These are phyloP conservation scores for Lycophotia porphyrea DNA, from an alignment of 2,888 invertebrate species.

Conservation along the genomic window DNA sequence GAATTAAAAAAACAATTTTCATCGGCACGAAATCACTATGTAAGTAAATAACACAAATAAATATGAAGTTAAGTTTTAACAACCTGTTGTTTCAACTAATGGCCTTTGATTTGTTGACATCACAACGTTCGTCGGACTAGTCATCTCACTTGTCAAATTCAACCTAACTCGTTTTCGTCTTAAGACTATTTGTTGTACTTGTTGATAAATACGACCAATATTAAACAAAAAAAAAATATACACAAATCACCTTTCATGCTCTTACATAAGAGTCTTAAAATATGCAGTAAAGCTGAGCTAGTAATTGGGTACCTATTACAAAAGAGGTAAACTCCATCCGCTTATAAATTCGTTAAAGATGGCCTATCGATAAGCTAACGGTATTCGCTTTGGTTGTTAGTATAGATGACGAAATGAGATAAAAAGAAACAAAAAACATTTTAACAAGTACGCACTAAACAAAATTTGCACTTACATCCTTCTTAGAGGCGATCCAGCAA, in stretches of 20 bases:
- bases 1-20: slow-evolving; percentile 18
- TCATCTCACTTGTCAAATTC: not conserved
- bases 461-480: slow-evolving; percentile 68
- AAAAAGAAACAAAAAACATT: slow-evolving; percentile 46
- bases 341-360: slow-evolving; percentile 76
- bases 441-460: slow-evolving; percentile 26
- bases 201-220: not conserved
- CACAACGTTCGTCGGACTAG: not conserved
- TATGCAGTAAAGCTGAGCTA: slow-evolving; percentile 39
- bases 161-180: not conserved
- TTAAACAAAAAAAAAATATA: not conserved
- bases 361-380: slow-evolving; percentile 78
- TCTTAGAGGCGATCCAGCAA: slow-evolving; percentile 23
- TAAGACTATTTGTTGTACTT: not conserved
- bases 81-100: not conserved
- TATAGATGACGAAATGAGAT: slow-evolving; percentile 68
- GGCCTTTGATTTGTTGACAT: not conserved
- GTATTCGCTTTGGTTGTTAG: slow-evolving; percentile 66
- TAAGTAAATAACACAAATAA: slow-evolving; percentile 1
- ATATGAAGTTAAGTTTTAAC: not conserved
- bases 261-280: slow-evolving; percentile 22
- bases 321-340: slow-evolving; percentile 72
- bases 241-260: not conserved
- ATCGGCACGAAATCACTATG: slow-evolving; percentile 1
- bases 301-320: slow-evolving; percentile 63